Evolutionary conservation across 64 coral and sea anemone genomes (phyloP).

Genomic region (Montipora efflorescens): DNA sequence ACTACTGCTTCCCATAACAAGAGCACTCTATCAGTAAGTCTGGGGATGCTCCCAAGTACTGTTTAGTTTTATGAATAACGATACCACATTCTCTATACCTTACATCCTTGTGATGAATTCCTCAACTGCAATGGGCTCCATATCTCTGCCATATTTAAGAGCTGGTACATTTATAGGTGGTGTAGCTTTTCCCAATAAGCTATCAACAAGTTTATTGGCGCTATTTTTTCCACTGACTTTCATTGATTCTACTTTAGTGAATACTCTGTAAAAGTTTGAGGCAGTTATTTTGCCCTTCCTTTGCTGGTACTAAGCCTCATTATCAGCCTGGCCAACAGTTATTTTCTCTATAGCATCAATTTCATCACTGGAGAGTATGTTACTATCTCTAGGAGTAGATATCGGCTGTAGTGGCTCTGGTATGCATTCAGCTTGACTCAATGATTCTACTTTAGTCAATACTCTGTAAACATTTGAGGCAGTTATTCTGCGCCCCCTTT

Average conservation of each 20-base stretch:
- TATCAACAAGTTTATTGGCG: slow-evolving; percentile 21
- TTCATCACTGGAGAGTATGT: slow-evolving; percentile 42
- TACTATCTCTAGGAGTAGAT: background rate
- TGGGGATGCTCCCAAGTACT: slow-evolving; percentile 68
- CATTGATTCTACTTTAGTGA: slow-evolving; percentile 19
- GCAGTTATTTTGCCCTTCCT: slow-evolving; percentile 23
- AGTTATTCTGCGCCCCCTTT: background rate
- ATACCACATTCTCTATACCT: slow-evolving; percentile 65
- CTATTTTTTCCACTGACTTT: slow-evolving; percentile 6
- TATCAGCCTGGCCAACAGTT: slow-evolving; percentile 42
- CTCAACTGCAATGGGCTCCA: slow-evolving; percentile 49
- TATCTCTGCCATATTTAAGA: slow-evolving; percentile 70
- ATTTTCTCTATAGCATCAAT: slow-evolving; percentile 40
- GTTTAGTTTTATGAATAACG: slow-evolving; percentile 69
- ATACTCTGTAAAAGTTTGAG: slow-evolving; percentile 51
- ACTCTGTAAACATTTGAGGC: slow-evolving; percentile 4
- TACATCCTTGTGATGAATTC: slow-evolving; percentile 60
- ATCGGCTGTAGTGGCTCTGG: background rate
- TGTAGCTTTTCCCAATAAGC: slow-evolving; percentile 49
- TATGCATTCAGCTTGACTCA: background rate
- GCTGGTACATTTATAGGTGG: slow-evolving; percentile 66
- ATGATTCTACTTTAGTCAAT: slow-evolving; percentile 15
- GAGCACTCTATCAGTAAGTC: slow-evolving; percentile 72
- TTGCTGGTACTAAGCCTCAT: slow-evolving; percentile 50
- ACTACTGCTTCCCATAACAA: slow-evolving; percentile 64